Evolutionary conservation across 2,888 invertebrate genomes (phyloP), one percentile per base, ranked within the genome.

Genomic region (Ichneumon xanthorius): DNA sequence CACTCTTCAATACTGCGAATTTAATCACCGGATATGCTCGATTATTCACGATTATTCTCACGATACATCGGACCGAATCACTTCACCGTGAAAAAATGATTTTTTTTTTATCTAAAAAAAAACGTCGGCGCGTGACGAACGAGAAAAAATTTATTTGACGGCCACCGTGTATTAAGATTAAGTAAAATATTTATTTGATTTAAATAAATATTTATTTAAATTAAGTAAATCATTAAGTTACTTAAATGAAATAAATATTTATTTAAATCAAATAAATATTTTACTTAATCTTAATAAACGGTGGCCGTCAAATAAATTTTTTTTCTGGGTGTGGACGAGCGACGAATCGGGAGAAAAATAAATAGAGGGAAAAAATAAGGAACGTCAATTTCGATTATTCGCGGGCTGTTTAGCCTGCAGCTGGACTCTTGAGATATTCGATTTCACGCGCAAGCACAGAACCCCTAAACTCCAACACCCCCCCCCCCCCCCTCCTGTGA

Each of bases 381-480:
- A 65, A 83, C 82, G 86, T 87, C 88, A 84, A 86, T 86, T 45
- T 86, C 86, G 88, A 88, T 88, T 88, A 87, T 88, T 84, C 81
- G 87, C 82, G 83, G 82, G 82, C 81, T 86, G 86, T 87, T 87
- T 87, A 84, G 77, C 76, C 65, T 53, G 79, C 88, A 88, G 88
- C 88, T 88, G 88, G 84, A 81, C 70, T 33, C 71, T 80, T 75
- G 84, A 84, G 68, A 84, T 84, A 81, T 81, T 81, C 81, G 80
- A 84, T 84, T 84, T 84, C 84, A 84, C 84, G 84, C 84, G 84
- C 68, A 84, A 81, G 77, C 77, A 84, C 80, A 72, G 48, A 72
- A 63, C 14, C 63, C 48, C 63, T 22, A n/a, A 19, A 30, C 16
- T 65, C 9, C 48, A 53, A 55, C 45, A 22, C 30, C 26, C 26